Evolutionary conservation across 2,888 invertebrate genomes (phyloP), one percentile per base, ranked within the genome.

Genomic region (Leptinotarsa peninsularis): DNA sequence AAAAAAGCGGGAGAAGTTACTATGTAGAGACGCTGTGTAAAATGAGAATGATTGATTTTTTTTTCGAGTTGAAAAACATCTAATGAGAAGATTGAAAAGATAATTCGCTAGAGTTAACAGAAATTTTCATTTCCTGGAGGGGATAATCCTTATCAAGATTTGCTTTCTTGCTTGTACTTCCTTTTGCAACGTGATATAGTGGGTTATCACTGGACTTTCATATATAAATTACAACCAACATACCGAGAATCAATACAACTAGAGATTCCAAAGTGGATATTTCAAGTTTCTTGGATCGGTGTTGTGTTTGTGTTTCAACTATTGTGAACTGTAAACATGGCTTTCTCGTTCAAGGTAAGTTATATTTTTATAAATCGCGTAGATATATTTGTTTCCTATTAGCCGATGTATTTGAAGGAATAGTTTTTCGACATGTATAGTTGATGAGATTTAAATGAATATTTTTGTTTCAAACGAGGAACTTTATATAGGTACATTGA

Each of bases 161-260:
- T 58, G 58, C 23, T 58, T 23, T 58, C 58, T 58, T 58, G 58
- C 58, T 58, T 58, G 58, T 58, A 58, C 74, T 79, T 79, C 77
- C 79, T 79, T 69, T 49, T 73, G 66, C 67, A 69, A 72, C 23
- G 70, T 77, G 76, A 76, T 77, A 74, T 75, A 76, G 74, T 58
- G 70, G 43, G 60, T 79, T 76, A 74, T 76, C 74, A 63, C 67
- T 79, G 77, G 73, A 79, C 79, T 76, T 76, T 79, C 72, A 68
- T 77, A 78, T 76, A 79, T 79, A 77, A 76, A 77, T 73, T 68
- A 63, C n/a, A 54, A 49, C 67, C 66, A 72, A 49, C 49, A 66
- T 58, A 33, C 14, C 56, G 23, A 18, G 58, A 66, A 27, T 71
- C 68, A 73, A 76, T 73, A 52, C 21, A 52, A 43, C 33, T 71